Evolutionary conservation across 2,113 vertebrate genomes (phyloP), one percentile per base, ranked within the genome.

Genomic region (Labeo rohita): DNA sequence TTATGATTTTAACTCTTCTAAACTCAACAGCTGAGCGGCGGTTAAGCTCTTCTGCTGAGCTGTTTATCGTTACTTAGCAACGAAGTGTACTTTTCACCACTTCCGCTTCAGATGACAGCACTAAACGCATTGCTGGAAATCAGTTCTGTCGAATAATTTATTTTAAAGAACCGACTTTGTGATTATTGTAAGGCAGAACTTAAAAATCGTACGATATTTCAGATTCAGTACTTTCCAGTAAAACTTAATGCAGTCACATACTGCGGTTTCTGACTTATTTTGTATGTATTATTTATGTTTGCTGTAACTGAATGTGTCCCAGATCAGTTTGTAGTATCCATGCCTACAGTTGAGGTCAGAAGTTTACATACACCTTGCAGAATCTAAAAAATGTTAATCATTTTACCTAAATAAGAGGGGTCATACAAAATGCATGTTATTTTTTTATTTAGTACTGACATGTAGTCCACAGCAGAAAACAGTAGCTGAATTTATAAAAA

Each of bases 31-130:
- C 13, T 34, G 13, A 49, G 16, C 68, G 23, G 28, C 80, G 59
- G 59, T 68, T 45, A 70, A 28, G 10, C 43, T 47, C 43, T 43
- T 28, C 36, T 11, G 18, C 54, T 50, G 23, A 39, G 6, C n/a
- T 88, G 87, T 88, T 85, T 85, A n/a, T 9, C 3, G 83, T 88
- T 85, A 50, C 87, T 59, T 68, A 68, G 87, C 83, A 78, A 85
- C 28, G 47, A 61, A 52, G 45, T 34, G 45, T 16, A 50, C 23
- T 2, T 66, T 49, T 66, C 45, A 23, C 47, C 21, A 49, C 78
- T 80, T 80, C 78, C 63, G 63, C 47, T 68, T 49, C 23, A 77
- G 74, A 54, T 50, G 45, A 63, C 56, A 28, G 21, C 39, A 80
- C 21, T 1, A n/a, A 47, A 47, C 4, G 18, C 18, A 3, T 45